phyloP scores from a whole-genome alignment of 2,113 vertebrate genomes.

The Hippopotamus amphibius region DNA sequence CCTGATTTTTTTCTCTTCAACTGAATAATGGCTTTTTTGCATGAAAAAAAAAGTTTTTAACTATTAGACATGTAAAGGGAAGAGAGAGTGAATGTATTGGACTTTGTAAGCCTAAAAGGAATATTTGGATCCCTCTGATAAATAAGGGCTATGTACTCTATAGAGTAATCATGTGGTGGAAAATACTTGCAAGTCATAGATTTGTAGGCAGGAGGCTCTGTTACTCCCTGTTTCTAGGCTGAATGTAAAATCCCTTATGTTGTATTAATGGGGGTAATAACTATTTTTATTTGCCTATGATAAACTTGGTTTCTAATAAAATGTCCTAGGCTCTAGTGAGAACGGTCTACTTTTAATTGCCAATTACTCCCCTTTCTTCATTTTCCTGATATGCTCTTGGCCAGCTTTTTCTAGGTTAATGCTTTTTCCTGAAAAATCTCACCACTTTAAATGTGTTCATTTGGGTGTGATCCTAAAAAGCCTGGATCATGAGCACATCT shows the following conservation, averaged over 20 bases:
- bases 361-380: constrained; percentile 64
- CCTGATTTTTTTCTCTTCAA: constrained; percentile 61
- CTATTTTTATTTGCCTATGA: constrained; percentile 80
- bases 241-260: constrained; percentile 81
- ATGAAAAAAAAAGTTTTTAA: constrained; percentile 75
- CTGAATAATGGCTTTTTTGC: constrained; percentile 70
- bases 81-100: constrained; percentile 79
- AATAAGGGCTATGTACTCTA: constrained; percentile 80
- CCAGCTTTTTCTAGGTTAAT: constrained; percentile 69
- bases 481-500: constrained; percentile 66
- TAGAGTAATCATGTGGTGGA: constrained; percentile 67
- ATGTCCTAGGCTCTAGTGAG: constrained; percentile 78
- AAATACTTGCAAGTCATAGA: constrained; percentile 69
- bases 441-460: constrained; percentile 63
- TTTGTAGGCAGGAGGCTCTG: constrained; percentile 70
- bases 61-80: constrained; percentile 69
- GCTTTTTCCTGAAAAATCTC: constrained; percentile 64
- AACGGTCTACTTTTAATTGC: constrained; percentile 79
- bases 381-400: constrained; percentile 61
- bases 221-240: constrained; percentile 73
- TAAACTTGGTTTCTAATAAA: constrained; percentile 84
- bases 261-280: constrained; percentile 78
- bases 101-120: constrained; percentile 77
- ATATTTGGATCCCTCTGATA: constrained; percentile 71
- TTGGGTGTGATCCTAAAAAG: constrained; percentile 65